Percentiles rank a stretch among this genome's conserved stretches.
phyloP scores from a whole-genome alignment of 2,797 vertebrate genomes.

The Poecilia picta region DNA sequence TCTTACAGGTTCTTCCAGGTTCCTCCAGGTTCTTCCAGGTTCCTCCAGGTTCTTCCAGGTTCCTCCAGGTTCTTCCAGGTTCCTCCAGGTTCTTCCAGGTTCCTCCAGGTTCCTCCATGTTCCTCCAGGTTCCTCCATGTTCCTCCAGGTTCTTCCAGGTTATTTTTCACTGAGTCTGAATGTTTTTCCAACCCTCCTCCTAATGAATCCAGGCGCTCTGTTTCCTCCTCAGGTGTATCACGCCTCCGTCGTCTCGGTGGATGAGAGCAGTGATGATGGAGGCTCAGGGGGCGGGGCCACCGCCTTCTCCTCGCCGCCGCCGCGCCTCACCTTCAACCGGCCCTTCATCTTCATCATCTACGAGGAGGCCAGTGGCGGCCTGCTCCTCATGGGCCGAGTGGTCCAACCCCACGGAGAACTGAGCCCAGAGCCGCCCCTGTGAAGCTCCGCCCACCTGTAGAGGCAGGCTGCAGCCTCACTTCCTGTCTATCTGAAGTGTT shows the following conservation, averaged over 20 bases:
- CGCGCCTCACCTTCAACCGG: conserved; percentile 82
- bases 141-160: not conserved
- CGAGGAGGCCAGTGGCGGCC: conserved; percentile 78
- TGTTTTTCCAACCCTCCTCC: no score
- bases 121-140: not conserved
- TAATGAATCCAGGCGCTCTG: not conserved
- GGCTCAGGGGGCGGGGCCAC: conserved; percentile 47
- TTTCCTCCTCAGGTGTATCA: conserved; percentile 81
- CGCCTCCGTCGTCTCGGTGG: conserved; percentile 78
- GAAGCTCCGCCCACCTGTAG: not conserved
- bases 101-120: no score
- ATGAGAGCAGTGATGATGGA: conserved; percentile 68
- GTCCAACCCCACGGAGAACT: conserved; percentile 79
- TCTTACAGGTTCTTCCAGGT: no score
- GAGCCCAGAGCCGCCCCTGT: conserved; percentile 7
- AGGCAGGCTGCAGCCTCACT: not conserved
- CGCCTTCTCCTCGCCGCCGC: conserved; percentile 76
- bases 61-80: no score
- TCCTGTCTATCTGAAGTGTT: not conserved
- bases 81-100: no score
- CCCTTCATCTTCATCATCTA: conserved; percentile 90
- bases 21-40: no score
- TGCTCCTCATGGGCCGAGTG: conserved; percentile 89
- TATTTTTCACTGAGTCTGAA: not conserved
- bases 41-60: no score